Conservation (phyloP, 2,797 vertebrate genomes). For the Dryobates pubescens region DNA sequence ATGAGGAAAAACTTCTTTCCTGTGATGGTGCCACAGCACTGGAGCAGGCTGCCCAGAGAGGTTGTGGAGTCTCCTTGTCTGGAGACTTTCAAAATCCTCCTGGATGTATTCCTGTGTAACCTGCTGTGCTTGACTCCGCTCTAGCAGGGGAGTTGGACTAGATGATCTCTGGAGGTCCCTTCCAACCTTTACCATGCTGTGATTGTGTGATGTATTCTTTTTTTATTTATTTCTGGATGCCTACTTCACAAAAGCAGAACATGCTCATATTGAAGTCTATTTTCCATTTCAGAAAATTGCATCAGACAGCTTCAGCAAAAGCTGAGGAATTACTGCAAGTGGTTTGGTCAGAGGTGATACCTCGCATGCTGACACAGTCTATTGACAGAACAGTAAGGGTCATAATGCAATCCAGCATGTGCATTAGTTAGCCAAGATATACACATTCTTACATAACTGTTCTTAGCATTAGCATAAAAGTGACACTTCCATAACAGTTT, state of each 20-base stretch:
- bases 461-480: constrained; percentile 52
- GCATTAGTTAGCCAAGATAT: constrained; percentile 35
- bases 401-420: neutral
- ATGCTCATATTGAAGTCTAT: neutral
- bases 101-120: no score
- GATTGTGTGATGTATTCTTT: no score
- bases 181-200: no score
- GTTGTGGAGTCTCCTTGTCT: no score
- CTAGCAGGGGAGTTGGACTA: no score
- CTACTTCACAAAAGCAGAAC: neutral
- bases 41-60: no score
- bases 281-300: neutral
- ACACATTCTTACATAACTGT: constrained; percentile 32
- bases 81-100: no score
- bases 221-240: neutral
- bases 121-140: no score
- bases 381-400: constrained; percentile 42
- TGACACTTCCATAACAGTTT: constrained; percentile 5
- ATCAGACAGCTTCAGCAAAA: neutral
- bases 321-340: neutral
- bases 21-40: no score
- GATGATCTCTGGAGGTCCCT: no score
- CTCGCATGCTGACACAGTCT: neutral
- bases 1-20: no score
- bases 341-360: neutral